phyloP scores from a whole-genome alignment of 2,888 invertebrate genomes.

The Heliconius erato region DNA sequence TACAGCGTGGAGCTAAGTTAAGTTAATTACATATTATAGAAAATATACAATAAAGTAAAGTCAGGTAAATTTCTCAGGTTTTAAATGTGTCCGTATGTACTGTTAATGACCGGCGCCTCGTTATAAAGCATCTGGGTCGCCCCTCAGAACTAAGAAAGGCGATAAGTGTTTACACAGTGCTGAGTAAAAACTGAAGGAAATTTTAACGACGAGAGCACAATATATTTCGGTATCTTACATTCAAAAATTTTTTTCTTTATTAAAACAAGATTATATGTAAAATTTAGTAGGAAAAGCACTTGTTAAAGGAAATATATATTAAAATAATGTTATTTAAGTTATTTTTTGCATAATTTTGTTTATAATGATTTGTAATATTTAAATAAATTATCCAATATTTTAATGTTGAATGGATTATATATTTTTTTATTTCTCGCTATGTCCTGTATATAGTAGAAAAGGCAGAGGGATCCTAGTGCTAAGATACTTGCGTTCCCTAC shows the following conservation, averaged over 20 bases:
- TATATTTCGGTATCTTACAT: conserved; percentile 28
- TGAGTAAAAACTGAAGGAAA: conserved; percentile 44
- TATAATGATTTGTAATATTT: no score
- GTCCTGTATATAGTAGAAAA: no score
- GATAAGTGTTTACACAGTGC: conserved; percentile 46
- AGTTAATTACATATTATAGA: no score
- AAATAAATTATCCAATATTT: no score
- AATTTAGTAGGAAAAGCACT: background rate
- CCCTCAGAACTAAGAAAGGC: conserved; percentile 46
- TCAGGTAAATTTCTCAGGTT: background rate
- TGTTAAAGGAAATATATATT: background rate
- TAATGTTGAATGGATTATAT: no score
- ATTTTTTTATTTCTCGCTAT: no score
- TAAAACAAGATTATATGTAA: conserved; percentile 42
- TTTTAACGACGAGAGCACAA: conserved; percentile 42
- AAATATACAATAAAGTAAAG: background rate
- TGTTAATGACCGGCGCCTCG: conserved; percentile 38
- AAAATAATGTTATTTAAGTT: background rate
- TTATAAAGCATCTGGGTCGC: conserved; percentile 49
- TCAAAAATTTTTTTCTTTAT: background rate
- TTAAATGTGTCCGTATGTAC: conserved; percentile 28
- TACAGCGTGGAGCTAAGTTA: no score
- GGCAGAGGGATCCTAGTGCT: no score
- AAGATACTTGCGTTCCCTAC: no score
- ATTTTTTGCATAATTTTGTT: no score